These are phyloP conservation scores for Heteropelma amictum DNA, from an alignment of 2,888 invertebrate genomes.

Conservation along the genomic window DNA sequence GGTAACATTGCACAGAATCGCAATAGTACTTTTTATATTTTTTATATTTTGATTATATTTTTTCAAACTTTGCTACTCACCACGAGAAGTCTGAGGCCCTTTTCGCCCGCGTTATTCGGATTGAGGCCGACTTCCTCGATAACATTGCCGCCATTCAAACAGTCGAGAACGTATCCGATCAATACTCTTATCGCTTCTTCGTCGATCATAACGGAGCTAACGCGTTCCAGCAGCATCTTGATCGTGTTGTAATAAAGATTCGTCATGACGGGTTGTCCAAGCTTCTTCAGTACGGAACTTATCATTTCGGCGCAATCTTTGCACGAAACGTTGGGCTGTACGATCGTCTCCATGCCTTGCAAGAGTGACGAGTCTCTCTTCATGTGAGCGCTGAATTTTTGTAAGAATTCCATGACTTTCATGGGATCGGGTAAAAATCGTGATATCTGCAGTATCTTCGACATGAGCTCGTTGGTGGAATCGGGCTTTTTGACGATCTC, in stretches of 20 bases:
- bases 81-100: constrained; percentile 92
- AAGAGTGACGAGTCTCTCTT: constrained; percentile 85
- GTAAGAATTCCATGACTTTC: constrained; percentile 92
- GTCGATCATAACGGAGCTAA: constrained; percentile 98
- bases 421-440: constrained; percentile 95
- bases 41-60: no score
- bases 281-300: constrained; percentile 89
- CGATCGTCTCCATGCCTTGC: constrained; percentile 91
- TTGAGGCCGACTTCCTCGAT: constrained; percentile 89
- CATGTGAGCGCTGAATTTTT: constrained; percentile 89
- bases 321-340: constrained; percentile 94
- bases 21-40: no score
- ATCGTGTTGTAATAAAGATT: constrained; percentile 97
- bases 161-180: constrained; percentile 82
- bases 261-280: constrained; percentile 96
- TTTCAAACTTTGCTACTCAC: constrained; percentile 78
- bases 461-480: constrained; percentile 84
- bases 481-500: constrained; percentile 88
- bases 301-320: constrained; percentile 96
- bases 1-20: no score
- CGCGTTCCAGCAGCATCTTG: constrained; percentile 95
- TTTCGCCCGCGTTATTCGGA: constrained; percentile 89
- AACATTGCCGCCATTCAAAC: constrained; percentile 85
- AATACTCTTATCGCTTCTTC: constrained; percentile 89
- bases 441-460: constrained; percentile 83